Percentiles rank a stretch among this genome's conserved stretches.
These are phyloP conservation scores for Stegostoma tigrinum DNA, from an alignment of 2,113 vertebrate species.

Conservation along the genomic window DNA sequence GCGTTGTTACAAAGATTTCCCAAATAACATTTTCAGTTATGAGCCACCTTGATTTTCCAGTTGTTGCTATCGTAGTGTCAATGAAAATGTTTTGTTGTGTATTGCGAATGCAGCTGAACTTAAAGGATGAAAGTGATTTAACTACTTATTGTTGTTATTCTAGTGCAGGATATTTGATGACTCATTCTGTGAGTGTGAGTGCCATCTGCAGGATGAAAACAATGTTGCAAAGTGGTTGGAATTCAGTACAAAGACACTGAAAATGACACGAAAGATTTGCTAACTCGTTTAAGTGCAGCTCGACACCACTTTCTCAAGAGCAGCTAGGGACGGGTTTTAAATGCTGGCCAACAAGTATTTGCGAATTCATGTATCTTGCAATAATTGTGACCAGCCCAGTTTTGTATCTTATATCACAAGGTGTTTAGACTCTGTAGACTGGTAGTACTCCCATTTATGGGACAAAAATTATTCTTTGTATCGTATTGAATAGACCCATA, in stretches of 20 bases:
- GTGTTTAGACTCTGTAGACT: background rate
- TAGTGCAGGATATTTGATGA: background rate
- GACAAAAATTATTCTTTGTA: background rate
- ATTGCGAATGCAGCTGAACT: background rate
- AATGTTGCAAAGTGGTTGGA: background rate
- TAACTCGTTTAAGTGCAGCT: background rate
- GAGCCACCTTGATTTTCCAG: background rate
- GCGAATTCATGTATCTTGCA: background rate
- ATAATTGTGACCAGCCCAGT: too few relatives aligned
- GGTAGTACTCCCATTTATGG: background rate
- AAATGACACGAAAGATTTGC: background rate
- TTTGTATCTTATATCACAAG: background rate
- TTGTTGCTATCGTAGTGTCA: background rate
- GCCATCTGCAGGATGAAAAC: constrained; percentile 4
- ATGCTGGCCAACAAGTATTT: background rate
- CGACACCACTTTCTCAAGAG: too few relatives aligned
- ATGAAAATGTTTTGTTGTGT: background rate
- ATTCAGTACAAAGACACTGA: background rate
- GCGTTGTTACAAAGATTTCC: background rate
- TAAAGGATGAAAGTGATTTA: background rate
- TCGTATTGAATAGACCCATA: background rate
- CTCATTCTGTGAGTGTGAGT: constrained; percentile 22
- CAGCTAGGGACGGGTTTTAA: too few relatives aligned
- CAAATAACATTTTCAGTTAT: background rate
- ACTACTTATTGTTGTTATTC: background rate